These are phyloP conservation scores for Andrena hattorfiana DNA, from an alignment of 2,888 invertebrate species.

Conservation along the genomic window DNA sequence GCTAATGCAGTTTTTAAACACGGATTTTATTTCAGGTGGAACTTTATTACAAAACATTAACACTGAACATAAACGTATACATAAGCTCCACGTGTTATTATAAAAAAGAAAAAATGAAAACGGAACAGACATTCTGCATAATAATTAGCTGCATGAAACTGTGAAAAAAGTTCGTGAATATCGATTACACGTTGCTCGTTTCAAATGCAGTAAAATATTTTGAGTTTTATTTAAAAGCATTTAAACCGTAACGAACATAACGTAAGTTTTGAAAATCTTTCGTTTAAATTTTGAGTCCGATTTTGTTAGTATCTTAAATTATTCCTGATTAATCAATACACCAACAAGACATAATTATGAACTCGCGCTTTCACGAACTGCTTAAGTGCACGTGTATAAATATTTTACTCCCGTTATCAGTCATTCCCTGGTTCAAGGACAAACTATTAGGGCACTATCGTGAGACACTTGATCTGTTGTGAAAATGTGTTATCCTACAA, in stretches of 20 bases:
- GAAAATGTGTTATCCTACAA: neutral
- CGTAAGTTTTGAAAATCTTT: neutral
- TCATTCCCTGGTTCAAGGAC: slow-evolving; percentile 44
- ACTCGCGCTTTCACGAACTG: neutral
- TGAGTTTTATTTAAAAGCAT: neutral
- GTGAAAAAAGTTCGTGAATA: neutral
- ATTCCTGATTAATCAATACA: slow-evolving; percentile 1
- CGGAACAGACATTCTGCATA: neutral
- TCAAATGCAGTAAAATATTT: neutral
- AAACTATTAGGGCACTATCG: slow-evolving; percentile 3
- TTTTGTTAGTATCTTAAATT: neutral
- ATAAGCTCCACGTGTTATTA: neutral
- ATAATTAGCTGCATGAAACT: neutral
- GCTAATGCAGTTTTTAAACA: neutral
- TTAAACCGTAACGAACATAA: neutral
- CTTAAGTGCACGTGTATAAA: slow-evolving; percentile 1
- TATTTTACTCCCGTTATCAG: slow-evolving; percentile 22
- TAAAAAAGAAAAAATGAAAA: neutral
- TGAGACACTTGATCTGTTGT: neutral
- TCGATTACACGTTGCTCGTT: neutral
- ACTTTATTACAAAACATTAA: neutral
- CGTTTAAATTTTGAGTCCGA: neutral
- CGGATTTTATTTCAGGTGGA: neutral
- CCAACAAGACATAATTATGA: neutral
- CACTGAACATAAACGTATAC: neutral